Evolutionary conservation across 2,113 vertebrate genomes (phyloP), one percentile per base, ranked within the genome.

Genomic region (Eupsittula cactorum): DNA sequence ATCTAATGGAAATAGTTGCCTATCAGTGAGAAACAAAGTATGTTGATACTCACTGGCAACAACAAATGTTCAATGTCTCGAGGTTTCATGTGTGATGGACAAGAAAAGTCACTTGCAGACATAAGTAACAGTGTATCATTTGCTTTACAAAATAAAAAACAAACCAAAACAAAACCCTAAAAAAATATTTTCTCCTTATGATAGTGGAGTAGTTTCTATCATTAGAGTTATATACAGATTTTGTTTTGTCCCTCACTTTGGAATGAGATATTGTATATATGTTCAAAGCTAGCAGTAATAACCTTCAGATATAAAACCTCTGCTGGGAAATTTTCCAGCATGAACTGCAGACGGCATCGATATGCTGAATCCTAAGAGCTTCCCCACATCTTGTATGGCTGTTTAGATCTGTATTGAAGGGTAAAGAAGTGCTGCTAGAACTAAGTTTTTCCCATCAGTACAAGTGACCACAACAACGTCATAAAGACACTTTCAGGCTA

Each of bases 71-170:
- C 87, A 67, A 1, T 16, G 25, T 90, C 92, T 92, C 76, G 86
- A 65, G 83, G 77, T 75, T 88, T 93, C 49, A 28, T 46, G 76
- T 47, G 73, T 5, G 2, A 59, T 49, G 69, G 62, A 74, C 8
- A 10, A 62, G 86, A 95, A 96, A 88, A 91, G 57, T 76, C 57
- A 63, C 63, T 94, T 85, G 70, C 65, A 94, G 55, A 82, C 46
- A 35, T 67, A 74, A 88, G 79, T 60, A 76, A 37, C 10, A 59
- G 53, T 13, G 17, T 37, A 78, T 35, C 11, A 35, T 77, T 77
- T 60, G 31, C 46, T 91, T 92, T 67, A 60, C 2, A 2, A 71
- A 78, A 33, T 49, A 63, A 86, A 92, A 93, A 85, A 75, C 11
- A 37, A 71, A 29, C 29, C 52, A 53, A 53, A 53, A 17, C 24